Percentiles rank a stretch among this genome's conserved stretches.
These are phyloP conservation scores for Aphrophora alni DNA, from an alignment of 2,888 invertebrate genomes.

Conservation along the genomic window DNA sequence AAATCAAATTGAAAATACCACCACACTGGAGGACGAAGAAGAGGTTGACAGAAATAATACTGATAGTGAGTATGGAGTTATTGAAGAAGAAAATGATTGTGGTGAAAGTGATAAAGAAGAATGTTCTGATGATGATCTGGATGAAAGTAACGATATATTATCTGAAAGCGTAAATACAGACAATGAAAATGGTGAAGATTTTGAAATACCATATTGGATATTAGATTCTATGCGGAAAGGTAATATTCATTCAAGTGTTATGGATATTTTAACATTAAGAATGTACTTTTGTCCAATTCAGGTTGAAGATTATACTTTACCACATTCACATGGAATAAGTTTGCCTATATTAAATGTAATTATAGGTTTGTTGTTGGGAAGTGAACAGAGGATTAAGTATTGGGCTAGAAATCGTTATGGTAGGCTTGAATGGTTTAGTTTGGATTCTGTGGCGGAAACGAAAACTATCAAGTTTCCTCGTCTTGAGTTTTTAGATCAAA, in stretches of 20 bases:
- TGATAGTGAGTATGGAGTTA: conserved; percentile 42
- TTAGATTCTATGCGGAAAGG: conserved; percentile 66
- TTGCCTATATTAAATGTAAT: conserved; percentile 68
- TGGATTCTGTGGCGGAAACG: conserved; percentile 18
- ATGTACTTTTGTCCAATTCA: conserved; percentile 72
- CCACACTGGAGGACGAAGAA: not conserved
- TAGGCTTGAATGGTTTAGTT: conserved; percentile 6
- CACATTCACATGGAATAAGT: conserved; percentile 66
- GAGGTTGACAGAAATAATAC: conserved; percentile 2
- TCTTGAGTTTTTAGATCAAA: conserved; percentile 3
- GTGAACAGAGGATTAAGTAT: conserved; percentile 39
- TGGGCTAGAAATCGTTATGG: conserved; percentile 34
- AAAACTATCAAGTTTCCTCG: conserved; percentile 23
- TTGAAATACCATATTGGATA: conserved; percentile 67
- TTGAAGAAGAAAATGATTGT: conserved; percentile 52
- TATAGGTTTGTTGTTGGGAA: conserved; percentile 58
- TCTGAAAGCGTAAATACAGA: not conserved
- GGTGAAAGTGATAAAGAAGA: conserved; percentile 30
- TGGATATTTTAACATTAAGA: conserved; percentile 71
- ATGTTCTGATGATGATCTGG: not conserved
- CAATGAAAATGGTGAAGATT: conserved; percentile 10
- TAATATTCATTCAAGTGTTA: conserved; percentile 68
- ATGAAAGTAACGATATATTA: not conserved
- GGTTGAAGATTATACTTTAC: conserved; percentile 70
- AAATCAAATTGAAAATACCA: not conserved